Percentiles rank a stretch among this genome's conserved stretches.
These are phyloP conservation scores for Formica exsecta DNA, from an alignment of 1,140 invertebrate species.

Conservation along the genomic window DNA sequence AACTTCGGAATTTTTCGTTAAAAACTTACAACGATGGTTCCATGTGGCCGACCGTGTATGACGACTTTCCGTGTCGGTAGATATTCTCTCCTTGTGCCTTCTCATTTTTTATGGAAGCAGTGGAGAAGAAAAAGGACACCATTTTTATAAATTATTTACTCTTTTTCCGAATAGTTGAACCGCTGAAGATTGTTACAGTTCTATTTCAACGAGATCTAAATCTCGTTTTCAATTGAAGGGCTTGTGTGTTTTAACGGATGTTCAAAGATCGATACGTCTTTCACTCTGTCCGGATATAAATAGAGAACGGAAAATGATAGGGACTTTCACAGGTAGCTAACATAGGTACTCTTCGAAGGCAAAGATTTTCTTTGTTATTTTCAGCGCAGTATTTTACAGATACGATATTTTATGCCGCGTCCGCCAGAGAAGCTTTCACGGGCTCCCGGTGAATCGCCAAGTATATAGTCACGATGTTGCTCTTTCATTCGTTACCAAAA, in stretches of 20 bases:
- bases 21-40: slow-evolving; percentile 49
- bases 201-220: neutral
- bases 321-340: slow-evolving; percentile 29
- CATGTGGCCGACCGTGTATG: slow-evolving; percentile 7
- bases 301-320: slow-evolving; percentile 27
- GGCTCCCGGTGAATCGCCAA: slow-evolving; percentile 30
- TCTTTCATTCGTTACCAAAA: slow-evolving; percentile 63
- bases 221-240: neutral
- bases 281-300: neutral
- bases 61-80: neutral
- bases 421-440: slow-evolving; percentile 49
- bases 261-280: slow-evolving; percentile 15
- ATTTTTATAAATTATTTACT: slow-evolving; percentile 33
- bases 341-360: neutral
- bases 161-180: neutral
- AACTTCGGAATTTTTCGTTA: slow-evolving; percentile 51
- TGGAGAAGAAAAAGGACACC: neutral
- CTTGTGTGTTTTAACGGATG: neutral
- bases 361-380: slow-evolving; percentile 52
- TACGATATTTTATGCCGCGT: slow-evolving; percentile 55
- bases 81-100: neutral
- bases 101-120: slow-evolving; percentile 23
- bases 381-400: slow-evolving; percentile 29
- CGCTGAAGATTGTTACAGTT: neutral
- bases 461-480: slow-evolving; percentile 51